These are phyloP conservation scores for Holothuria glaberrima DNA, from an alignment of 35 echinoderm and acorn worm species.

Conservation along the genomic window DNA sequence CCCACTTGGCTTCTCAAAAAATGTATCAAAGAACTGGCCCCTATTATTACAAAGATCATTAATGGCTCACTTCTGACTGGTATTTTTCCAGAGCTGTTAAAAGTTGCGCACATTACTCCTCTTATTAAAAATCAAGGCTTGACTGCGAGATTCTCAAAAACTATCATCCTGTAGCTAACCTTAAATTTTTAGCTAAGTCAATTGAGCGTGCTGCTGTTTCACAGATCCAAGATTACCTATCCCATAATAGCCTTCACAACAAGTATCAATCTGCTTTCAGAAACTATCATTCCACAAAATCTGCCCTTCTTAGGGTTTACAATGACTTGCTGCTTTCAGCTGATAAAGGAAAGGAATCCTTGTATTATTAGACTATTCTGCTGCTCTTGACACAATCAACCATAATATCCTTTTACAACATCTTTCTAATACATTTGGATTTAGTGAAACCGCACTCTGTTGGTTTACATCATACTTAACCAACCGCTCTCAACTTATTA, in stretches of 20 bases:
- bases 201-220: constrained; percentile 6
- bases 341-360: constrained; percentile 9
- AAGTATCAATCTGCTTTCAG: constrained; percentile 13
- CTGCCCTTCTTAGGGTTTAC: constrained; percentile 20
- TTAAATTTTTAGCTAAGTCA: constrained; percentile 27
- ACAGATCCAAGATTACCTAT: constrained; percentile 18
- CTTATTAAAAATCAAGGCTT: constrained; percentile 47
- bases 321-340: constrained; percentile 22
- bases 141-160: constrained; percentile 35
- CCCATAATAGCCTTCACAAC: neutral
- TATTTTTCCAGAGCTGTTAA: constrained; percentile 11
- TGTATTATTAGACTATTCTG: constrained; percentile 10
- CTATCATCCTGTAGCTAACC: constrained; percentile 55
- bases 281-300: constrained; percentile 2
- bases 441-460: neutral
- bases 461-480: constrained; percentile 23
- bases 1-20: constrained; percentile 54
- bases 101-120: constrained; percentile 34
- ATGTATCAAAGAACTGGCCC: neutral
- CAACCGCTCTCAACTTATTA: constrained; percentile 9
- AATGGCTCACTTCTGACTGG: constrained; percentile 34
- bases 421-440: neutral
- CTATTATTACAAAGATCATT: constrained; percentile 52
- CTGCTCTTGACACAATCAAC: constrained; percentile 21
- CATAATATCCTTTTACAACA: neutral